phyloP scores from a whole-genome alignment of 1,140 invertebrate species.

The Drosophila busckii region DNA sequence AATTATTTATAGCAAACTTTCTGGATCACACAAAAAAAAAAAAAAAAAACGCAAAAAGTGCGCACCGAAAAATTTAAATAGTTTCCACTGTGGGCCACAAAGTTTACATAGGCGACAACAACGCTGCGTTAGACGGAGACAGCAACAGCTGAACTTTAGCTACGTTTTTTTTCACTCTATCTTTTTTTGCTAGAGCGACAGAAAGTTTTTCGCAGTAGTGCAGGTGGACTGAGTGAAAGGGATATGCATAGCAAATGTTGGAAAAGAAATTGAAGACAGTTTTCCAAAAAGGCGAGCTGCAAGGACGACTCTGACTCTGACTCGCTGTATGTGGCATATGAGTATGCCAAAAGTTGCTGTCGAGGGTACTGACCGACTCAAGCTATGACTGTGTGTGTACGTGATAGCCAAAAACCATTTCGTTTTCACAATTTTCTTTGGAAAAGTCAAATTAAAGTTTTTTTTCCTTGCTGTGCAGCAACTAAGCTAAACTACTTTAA shows the following conservation, averaged over 20 bases:
- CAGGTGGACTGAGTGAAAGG: slow-evolving; percentile 26
- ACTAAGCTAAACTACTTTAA: slow-evolving; percentile 51
- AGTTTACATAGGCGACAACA: slow-evolving; percentile 12
- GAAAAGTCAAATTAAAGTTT: slow-evolving; percentile 67
- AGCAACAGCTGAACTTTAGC: slow-evolving; percentile 28
- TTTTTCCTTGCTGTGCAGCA: too few relatives aligned
- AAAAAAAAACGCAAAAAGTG: slow-evolving; percentile 19
- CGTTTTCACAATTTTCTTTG: slow-evolving; percentile 21
- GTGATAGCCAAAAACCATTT: slow-evolving; percentile 13
- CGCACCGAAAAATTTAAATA: slow-evolving; percentile 57
- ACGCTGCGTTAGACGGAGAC: not conserved
- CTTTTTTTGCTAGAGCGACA: slow-evolving; percentile 20
- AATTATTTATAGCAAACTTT: slow-evolving; percentile 74
- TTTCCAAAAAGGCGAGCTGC: slow-evolving; percentile 10
- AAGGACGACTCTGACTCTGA: too few relatives aligned
- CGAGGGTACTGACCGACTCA: slow-evolving; percentile 14
- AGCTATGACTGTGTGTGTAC: not conserved
- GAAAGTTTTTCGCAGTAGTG: slow-evolving; percentile 40
- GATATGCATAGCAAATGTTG: slow-evolving; percentile 28
- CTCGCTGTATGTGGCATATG: slow-evolving; percentile 23
- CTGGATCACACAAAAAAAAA: slow-evolving; percentile 42
- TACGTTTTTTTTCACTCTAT: slow-evolving; percentile 9
- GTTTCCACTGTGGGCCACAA: slow-evolving; percentile 36
- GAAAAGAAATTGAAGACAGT: slow-evolving; percentile 47
- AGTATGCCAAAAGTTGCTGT: slow-evolving; percentile 23